These are phyloP conservation scores for Torymus texanus DNA, from an alignment of 2,888 invertebrate genomes.

Conservation along the genomic window DNA sequence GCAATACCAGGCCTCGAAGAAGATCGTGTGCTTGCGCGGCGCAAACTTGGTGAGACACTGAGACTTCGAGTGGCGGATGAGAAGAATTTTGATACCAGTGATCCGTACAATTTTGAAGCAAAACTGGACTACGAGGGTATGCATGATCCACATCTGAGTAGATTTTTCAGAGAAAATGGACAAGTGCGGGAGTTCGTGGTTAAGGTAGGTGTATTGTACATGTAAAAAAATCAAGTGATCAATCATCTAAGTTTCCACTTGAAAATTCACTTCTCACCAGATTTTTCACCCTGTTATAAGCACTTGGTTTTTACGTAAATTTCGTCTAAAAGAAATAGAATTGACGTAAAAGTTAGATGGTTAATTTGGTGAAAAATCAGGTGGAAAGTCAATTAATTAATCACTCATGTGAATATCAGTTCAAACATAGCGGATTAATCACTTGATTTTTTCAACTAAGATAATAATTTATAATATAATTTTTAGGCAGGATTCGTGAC, in stretches of 20 bases:
- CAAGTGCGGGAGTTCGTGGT: constrained; percentile 15
- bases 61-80: neutral
- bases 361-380: no score
- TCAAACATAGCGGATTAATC: no score
- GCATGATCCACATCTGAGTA: constrained; percentile 68
- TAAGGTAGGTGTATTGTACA: constrained; percentile 14
- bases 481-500: constrained; percentile 68
- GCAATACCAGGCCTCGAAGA: constrained; percentile 72
- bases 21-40: constrained; percentile 72
- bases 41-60: constrained; percentile 67
- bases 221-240: no score
- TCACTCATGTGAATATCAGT: no score
- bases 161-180: constrained; percentile 61
- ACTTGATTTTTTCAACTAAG: no score
- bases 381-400: no score
- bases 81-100: constrained; percentile 63
- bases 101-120: constrained; percentile 68
- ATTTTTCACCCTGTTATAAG: no score
- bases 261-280: no score
- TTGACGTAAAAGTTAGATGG: no score
- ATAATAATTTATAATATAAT: neutral
- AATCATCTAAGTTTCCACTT: no score
- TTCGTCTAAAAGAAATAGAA: no score
- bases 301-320: no score
- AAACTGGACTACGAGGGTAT: constrained; percentile 67